These are phyloP conservation scores for Hemicordylus capensis DNA, from an alignment of 2,113 vertebrate genomes.

Conservation along the genomic window DNA sequence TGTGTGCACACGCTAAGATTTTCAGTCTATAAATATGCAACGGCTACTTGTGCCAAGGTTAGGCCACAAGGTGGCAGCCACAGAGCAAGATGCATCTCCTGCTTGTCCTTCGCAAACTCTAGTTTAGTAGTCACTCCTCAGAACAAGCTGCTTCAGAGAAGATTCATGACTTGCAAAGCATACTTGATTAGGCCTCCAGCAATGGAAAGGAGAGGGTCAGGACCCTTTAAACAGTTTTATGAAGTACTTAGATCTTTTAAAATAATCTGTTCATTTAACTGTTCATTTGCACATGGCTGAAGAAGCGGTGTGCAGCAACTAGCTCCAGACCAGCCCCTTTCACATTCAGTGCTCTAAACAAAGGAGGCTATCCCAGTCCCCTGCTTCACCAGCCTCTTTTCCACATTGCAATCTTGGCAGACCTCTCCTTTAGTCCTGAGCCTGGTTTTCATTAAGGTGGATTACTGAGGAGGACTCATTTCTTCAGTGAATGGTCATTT, in stretches of 20 bases:
- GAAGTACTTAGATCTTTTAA: too few relatives aligned
- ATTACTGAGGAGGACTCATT: not conserved
- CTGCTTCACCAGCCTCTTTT: not conserved
- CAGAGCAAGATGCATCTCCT: not conserved
- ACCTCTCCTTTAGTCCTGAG: not conserved
- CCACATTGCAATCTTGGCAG: too few relatives aligned
- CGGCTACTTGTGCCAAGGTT: not conserved
- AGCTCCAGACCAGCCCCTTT: not conserved
- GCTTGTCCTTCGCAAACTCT: not conserved
- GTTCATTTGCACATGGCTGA: too few relatives aligned
- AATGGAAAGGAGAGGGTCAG: too few relatives aligned
- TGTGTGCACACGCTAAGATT: not conserved
- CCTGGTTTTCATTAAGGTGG: not conserved
- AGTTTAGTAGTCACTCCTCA: not conserved
- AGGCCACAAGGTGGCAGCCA: conserved; percentile 27
- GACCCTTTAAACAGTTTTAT: not conserved
- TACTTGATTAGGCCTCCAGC: not conserved
- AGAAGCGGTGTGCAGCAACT: not conserved
- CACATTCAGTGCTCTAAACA: too few relatives aligned
- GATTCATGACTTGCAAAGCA: not conserved
- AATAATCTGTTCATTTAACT: too few relatives aligned
- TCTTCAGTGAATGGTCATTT: not conserved
- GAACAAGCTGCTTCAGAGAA: not conserved
- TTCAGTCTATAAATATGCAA: not conserved
- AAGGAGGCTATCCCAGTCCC: too few relatives aligned